Evolutionary conservation across 64 coral and sea anemone species (phyloP).

Genomic region (Dendrophyllia cribrosa): DNA sequence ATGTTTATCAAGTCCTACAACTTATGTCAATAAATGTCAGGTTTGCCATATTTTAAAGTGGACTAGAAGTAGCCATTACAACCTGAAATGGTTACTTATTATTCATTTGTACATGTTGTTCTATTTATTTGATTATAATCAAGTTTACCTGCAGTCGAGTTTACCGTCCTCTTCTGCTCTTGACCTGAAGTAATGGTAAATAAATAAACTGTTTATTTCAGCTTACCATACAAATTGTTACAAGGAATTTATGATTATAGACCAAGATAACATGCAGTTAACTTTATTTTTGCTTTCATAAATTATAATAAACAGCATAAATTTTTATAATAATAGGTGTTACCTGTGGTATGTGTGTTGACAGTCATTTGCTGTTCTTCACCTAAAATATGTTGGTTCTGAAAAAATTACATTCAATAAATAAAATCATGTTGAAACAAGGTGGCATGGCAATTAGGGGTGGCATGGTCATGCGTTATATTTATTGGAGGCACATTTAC

Average conservation of each 20-base stretch:
- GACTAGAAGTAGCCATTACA: too few species aligned
- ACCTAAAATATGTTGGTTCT: constrained; percentile 17
- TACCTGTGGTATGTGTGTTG: constrained; percentile 14
- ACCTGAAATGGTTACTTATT: background rate
- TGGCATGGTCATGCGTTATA: background rate
- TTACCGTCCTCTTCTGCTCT: background rate
- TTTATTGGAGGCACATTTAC: background rate
- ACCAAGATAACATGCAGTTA: constrained; percentile 10
- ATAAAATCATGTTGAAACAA: constrained; percentile 3
- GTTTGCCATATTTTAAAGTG: too few species aligned
- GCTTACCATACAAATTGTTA: background rate
- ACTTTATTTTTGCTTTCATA: background rate
- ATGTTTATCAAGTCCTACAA: background rate
- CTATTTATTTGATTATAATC: constrained; percentile 2
- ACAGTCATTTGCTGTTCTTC: constrained; percentile 7
- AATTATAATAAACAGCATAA: background rate
- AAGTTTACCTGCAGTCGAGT: background rate
- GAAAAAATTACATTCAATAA: constrained; percentile 18
- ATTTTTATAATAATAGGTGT: background rate
- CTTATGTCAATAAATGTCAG: background rate
- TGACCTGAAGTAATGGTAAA: background rate
- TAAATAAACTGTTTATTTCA: constrained; percentile 1
- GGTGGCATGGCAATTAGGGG: constrained; percentile 5
- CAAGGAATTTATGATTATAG: too few species aligned
- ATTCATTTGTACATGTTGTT: background rate